Base-by-base conservation (phyloP, 2,113 vertebrate species). In the Climacteris rufus region DNA sequence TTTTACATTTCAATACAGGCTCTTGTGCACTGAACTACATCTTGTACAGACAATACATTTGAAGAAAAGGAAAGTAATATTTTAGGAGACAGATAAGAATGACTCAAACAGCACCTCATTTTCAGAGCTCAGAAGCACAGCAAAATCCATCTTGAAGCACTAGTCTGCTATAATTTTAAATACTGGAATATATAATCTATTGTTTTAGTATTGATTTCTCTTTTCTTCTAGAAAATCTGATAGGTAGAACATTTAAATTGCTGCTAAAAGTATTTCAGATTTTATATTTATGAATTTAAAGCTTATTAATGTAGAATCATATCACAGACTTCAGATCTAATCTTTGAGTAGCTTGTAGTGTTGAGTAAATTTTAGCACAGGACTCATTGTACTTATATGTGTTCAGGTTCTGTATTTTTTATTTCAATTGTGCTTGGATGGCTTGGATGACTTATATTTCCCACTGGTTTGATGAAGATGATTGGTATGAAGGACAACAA, bases 401-500 rank as follows among this genome's bases (percentile, higher is more conserved):
- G 22, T 92, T 96, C 50, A 92, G 95, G 88, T 89, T 96, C 91
- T 78, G 80, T 96, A 52, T 77, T 95, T 95, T 97, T 93, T 57
- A 87, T 96, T 96, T 97, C 72, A 91, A 88, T 90, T 90, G 50
- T 59, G 54, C 70, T 82, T 91, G 87, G 78, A 98, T 98, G 98
- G 97, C 97, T 96, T 98, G 97, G 98, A 98, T 98, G 96, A 96
- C 96, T 94, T 98, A 84, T 90, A 94, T 98, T 97, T 98, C 97
- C 74, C 93, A 97, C 91, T 98, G 98, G 98, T 98, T 98, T 98
- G 97, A 98, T 86, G 97, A 98, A 98, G 98, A 98, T 91, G 97
- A 98, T 96, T 98, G 98, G 97, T 98, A 98, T 97, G 97, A 98
- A 98, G 97, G 96, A 97, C 97, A 98, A 57, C 97, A 97, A 98